Conservation (phyloP, 2,797 vertebrate species). For the Poliocrania exsul region DNA sequence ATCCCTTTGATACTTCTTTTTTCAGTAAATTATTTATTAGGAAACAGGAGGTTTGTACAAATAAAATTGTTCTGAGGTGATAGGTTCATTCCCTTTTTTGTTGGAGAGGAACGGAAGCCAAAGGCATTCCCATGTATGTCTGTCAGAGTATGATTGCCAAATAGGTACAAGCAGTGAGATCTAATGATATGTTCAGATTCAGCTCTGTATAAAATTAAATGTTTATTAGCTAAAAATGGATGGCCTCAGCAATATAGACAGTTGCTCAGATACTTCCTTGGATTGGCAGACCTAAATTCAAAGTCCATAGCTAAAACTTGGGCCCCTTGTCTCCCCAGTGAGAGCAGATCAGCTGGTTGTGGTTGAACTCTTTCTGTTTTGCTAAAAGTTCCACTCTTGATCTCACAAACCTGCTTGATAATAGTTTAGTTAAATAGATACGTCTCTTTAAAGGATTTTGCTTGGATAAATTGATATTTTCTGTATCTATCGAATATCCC, state of each 20-base stretch:
- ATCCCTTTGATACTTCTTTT: neutral
- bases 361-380: neutral
- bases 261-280: neutral
- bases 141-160: neutral
- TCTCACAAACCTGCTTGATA: neutral
- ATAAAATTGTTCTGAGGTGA: neutral
- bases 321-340: neutral
- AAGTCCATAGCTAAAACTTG: neutral
- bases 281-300: neutral
- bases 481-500: neutral
- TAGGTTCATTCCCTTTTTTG: neutral
- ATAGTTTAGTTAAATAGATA: neutral
- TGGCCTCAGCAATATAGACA: neutral
- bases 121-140: fast-evolving
- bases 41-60: neutral
- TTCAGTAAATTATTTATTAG: neutral
- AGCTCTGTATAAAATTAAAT: neutral
- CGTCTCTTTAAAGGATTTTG: neutral
- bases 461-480: neutral
- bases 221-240: neutral
- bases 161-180: neutral
- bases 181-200: neutral
- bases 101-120: neutral
- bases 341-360: neutral
- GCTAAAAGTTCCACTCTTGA: neutral